These are phyloP conservation scores for Mastigias papua DNA, from an alignment of 30 jellyfish, hydroid and myxozoan species.

Conservation along the genomic window DNA sequence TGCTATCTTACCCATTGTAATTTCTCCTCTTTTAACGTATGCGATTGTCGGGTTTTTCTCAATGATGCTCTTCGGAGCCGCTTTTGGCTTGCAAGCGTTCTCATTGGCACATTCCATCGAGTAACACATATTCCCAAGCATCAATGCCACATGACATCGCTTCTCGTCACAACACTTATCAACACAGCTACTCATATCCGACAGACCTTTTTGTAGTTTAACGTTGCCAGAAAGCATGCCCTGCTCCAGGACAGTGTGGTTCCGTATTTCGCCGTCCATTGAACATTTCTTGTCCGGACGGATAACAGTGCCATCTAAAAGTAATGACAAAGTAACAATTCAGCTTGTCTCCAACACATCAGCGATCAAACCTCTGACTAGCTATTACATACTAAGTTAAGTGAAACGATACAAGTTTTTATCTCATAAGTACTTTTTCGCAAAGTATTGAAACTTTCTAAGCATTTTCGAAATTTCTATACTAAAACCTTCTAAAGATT, in stretches of 20 bases:
- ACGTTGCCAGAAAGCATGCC: conserved; percentile 98
- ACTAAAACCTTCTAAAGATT: no score
- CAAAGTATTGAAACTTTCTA: no score
- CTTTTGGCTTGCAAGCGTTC: conserved; percentile 88
- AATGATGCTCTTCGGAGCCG: conserved; percentile 81
- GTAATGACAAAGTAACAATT: not conserved
- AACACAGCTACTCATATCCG: conserved; percentile 65
- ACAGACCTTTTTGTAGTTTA: conserved; percentile 77
- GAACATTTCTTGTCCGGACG: conserved; percentile 79
- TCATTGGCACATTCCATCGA: conserved; percentile 97
- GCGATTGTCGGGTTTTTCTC: conserved; percentile 92
- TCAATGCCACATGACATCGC: conserved; percentile 96
- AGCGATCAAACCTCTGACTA: no score
- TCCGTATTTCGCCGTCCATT: conserved; percentile 87
- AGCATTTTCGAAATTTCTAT: no score
- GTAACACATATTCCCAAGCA: conserved; percentile 90
- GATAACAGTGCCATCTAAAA: conserved; percentile 87
- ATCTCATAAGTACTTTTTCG: no score
- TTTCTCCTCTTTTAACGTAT: conserved; percentile 93
- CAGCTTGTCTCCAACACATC: no score
- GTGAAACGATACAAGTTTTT: no score
- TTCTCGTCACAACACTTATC: conserved; percentile 90
- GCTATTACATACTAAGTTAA: no score
- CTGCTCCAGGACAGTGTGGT: conserved; percentile 84
- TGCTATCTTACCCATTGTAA: conserved; percentile 86